These are phyloP conservation scores for Gari tellinella DNA, from an alignment of 2,888 invertebrate genomes.

Conservation along the genomic window DNA sequence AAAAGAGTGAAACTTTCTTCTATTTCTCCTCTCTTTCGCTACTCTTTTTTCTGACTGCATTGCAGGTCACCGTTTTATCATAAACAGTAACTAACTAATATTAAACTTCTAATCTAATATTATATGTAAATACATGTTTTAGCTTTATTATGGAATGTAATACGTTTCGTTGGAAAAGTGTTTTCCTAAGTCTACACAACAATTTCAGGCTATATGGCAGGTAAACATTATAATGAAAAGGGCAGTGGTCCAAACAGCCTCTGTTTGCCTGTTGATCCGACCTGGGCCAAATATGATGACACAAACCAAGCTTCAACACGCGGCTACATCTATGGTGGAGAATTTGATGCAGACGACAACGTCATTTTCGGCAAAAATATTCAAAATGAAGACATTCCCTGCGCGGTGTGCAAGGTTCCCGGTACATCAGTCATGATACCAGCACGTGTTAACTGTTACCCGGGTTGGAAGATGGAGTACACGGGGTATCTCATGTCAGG, in stretches of 20 bases:
- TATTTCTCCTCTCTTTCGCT: too few species aligned
- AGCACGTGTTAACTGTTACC: too few species aligned
- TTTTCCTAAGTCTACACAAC: too few species aligned
- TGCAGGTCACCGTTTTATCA: too few species aligned
- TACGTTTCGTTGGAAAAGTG: too few species aligned
- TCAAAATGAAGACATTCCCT: slow-evolving; percentile 1
- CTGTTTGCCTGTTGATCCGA: slow-evolving; percentile 9
- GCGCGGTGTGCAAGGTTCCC: slow-evolving; percentile 7
- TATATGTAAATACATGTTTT: too few species aligned
- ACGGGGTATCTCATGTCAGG: slow-evolving; percentile 4
- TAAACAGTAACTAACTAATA: too few species aligned
- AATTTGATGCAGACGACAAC: neutral
- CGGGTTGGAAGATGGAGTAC: slow-evolving; percentile 6
- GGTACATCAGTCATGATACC: too few species aligned
- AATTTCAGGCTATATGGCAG: slow-evolving; percentile 14
- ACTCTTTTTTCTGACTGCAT: too few species aligned
- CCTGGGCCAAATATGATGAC: slow-evolving; percentile 7
- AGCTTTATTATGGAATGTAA: too few species aligned
- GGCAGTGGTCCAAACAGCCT: slow-evolving; percentile 11
- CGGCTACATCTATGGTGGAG: slow-evolving; percentile 2
- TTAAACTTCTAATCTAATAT: too few species aligned
- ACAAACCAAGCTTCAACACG: neutral
- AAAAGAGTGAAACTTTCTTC: too few species aligned
- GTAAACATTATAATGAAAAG: neutral
- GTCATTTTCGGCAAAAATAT: neutral